These are phyloP conservation scores for Lycocorax pyrrhopterus DNA, from an alignment of 2,113 vertebrate species.

Conservation along the genomic window DNA sequence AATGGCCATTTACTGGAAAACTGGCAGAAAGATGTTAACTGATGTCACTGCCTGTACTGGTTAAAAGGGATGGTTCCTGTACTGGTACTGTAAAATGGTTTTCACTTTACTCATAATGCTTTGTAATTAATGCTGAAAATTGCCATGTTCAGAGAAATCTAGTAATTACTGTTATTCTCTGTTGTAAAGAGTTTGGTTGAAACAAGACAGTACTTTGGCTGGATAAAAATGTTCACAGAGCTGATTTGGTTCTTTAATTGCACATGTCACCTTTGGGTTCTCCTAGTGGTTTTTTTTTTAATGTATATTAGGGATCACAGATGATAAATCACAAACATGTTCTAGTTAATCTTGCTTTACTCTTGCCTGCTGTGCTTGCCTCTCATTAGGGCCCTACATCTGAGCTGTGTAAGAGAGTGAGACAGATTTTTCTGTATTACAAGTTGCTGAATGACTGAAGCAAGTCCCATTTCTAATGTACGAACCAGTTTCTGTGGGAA, in stretches of 20 bases:
- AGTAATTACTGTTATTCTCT: not conserved
- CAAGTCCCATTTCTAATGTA: not conserved
- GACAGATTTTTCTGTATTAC: not conserved
- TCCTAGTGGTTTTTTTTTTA: not conserved
- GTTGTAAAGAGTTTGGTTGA: not conserved
- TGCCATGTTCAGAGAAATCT: not conserved
- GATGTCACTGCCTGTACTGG: not conserved
- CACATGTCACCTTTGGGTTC: not conserved
- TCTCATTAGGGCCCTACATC: not conserved
- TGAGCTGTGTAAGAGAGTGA: not conserved
- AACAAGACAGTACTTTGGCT: not conserved
- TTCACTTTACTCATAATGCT: conserved; percentile 12
- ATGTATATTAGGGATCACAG: not conserved
- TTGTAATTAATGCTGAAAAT: conserved; percentile 31
- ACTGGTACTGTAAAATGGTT: not conserved
- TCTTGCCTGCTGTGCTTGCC: not conserved
- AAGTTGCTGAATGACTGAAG: not conserved
- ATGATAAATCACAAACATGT: not conserved
- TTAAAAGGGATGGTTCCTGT: not conserved
- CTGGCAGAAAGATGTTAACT: conserved; percentile 8
- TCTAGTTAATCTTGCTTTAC: not conserved
- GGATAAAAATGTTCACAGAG: not conserved
- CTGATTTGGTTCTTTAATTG: not conserved
- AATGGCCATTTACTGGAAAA: not conserved
- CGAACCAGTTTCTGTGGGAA: not conserved